Conservation (phyloP, 1,140 invertebrate genomes). For the Augochlora pura region DNA sequence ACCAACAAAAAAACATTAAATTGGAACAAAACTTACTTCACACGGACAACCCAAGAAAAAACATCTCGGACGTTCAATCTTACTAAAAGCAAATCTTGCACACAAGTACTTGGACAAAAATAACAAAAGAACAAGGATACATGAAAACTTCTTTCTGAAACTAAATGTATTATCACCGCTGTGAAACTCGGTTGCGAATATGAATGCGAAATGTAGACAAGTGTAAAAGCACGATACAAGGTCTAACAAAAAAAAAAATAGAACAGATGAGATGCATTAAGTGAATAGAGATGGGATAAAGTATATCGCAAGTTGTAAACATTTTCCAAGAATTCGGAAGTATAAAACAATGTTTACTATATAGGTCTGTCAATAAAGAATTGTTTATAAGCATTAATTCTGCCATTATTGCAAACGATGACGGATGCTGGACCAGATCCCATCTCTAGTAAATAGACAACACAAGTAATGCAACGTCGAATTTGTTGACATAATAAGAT, state of each 20-base stretch:
- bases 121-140: background rate
- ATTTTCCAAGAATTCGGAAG: too few relatives aligned
- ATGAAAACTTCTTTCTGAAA: background rate
- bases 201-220: background rate
- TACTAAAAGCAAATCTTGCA: background rate
- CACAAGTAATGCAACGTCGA: too few relatives aligned
- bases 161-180: background rate
- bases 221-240: background rate
- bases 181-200: background rate
- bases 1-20: conserved; percentile 9
- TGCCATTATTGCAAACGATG: too few relatives aligned
- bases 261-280: too few relatives aligned
- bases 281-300: background rate
- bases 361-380: too few relatives aligned
- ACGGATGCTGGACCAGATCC: too few relatives aligned
- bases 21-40: background rate
- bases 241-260: too few relatives aligned
- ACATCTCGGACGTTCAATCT: background rate
- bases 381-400: too few relatives aligned
- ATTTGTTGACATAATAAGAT: too few relatives aligned
- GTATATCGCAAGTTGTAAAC: too few relatives aligned
- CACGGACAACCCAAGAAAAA: background rate
- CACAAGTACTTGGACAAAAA: background rate
- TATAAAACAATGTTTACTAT: too few relatives aligned
- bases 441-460: too few relatives aligned